Percentiles rank a stretch among this genome's conserved stretches.
phyloP scores from a whole-genome alignment of 2,888 invertebrate genomes.

The Thysanoteuthis rhombus region DNA sequence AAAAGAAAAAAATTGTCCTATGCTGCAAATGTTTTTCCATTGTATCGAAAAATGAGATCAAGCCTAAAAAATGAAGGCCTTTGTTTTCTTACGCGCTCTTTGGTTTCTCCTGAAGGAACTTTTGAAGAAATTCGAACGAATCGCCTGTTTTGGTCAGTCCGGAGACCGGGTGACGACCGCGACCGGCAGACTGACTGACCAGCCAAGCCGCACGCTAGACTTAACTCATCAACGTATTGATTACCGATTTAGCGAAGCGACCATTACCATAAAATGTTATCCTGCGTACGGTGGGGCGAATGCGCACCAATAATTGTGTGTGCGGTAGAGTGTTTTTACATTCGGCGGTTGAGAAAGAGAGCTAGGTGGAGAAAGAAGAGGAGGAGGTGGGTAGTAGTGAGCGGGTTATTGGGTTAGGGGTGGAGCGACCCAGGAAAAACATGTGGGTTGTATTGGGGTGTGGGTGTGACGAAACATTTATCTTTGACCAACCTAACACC shows the following conservation, averaged over 20 bases:
- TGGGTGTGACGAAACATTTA: neutral
- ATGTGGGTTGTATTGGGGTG: neutral
- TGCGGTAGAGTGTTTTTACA: neutral
- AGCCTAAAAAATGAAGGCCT: neutral
- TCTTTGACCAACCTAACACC: neutral
- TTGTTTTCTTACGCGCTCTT: neutral
- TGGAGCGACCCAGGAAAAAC: neutral
- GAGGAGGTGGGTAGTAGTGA: neutral
- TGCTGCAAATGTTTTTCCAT: too few relatives aligned
- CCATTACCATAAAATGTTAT: slow-evolving; percentile 12
- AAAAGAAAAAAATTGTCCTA: too few relatives aligned
- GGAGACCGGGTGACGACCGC: neutral
- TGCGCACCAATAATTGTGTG: neutral
- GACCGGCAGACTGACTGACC: neutral
- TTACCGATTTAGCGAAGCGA: neutral
- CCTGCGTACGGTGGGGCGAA: neutral
- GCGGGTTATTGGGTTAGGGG: neutral
- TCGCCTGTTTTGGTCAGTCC: neutral
- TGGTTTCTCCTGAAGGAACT: neutral
- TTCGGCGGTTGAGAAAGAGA: neutral
- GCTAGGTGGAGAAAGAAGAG: neutral
- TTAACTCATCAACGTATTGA: neutral
- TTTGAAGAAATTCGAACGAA: neutral
- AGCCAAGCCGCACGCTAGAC: neutral
- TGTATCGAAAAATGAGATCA: too few relatives aligned